phyloP scores from a whole-genome alignment of 2,797 vertebrate genomes.

The Aldrovandia affinis region DNA sequence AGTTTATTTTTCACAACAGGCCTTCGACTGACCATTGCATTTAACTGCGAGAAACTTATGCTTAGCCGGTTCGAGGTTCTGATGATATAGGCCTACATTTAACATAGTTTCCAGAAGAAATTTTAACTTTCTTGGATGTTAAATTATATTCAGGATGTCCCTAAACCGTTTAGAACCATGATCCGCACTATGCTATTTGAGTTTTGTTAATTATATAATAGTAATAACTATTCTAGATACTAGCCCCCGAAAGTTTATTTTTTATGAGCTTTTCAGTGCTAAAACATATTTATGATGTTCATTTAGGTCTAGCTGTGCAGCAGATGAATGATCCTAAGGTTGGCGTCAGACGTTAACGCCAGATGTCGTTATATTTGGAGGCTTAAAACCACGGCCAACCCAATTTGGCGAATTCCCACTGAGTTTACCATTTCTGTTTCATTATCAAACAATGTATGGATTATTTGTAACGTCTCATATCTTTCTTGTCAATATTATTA shows the following conservation, averaged over 20 bases:
- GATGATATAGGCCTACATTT: too few species aligned
- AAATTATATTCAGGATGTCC: too few species aligned
- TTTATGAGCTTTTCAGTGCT: not conserved
- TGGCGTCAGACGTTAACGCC: not conserved
- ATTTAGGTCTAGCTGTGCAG: too few species aligned
- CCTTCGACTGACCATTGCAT: too few species aligned
- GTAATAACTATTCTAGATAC: not conserved
- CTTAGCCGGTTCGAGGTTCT: too few species aligned
- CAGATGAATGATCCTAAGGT: not conserved
- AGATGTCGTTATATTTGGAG: not conserved
- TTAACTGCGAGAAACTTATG: too few species aligned
- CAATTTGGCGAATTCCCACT: not conserved
- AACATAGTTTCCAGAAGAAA: too few species aligned
- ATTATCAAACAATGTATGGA: not conserved
- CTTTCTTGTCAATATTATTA: not conserved
- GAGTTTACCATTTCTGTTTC: not conserved
- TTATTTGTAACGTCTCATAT: not conserved
- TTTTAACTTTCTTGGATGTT: too few species aligned
- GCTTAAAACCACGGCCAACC: not conserved
- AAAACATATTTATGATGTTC: not conserved
- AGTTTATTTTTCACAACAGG: too few species aligned
- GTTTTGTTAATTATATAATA: not conserved
- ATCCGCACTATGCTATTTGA: not conserved
- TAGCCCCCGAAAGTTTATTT: not conserved
- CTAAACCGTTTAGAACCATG: too few species aligned